Percentiles rank a stretch among this genome's conserved stretches.
Conservation (phyloP, 1,140 invertebrate genomes). For the Coenobita brevimanus region DNA sequence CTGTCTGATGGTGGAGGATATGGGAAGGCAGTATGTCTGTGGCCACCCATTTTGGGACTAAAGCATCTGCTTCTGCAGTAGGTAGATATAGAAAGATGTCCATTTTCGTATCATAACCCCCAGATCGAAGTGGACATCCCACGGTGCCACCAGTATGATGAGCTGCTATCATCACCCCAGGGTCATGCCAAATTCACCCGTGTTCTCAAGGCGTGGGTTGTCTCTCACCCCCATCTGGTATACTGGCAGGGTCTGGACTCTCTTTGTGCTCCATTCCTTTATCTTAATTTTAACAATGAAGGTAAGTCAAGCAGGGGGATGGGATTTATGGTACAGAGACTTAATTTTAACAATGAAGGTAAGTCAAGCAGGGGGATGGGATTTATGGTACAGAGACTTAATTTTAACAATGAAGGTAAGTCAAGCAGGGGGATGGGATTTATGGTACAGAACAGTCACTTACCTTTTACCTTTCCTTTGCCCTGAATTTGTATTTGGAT, state of each 20-base stretch:
- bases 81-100: too few relatives aligned
- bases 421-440: neutral
- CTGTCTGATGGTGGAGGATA: too few relatives aligned
- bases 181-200: slow-evolving; percentile 94
- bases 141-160: slow-evolving; percentile 98
- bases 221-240: slow-evolving; percentile 94
- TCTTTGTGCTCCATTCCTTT: slow-evolving; percentile 96
- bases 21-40: too few relatives aligned
- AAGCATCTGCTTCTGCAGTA: too few relatives aligned
- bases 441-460: too few relatives aligned
- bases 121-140: slow-evolving; percentile 99
- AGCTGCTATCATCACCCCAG: slow-evolving; percentile 92
- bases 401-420: slow-evolving; percentile 97
- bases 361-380: slow-evolving; percentile 45
- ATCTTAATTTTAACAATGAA: slow-evolving; percentile 98
- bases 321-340: too few relatives aligned
- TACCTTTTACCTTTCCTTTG: too few relatives aligned
- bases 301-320: slow-evolving; percentile 76
- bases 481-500: too few relatives aligned
- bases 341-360: slow-evolving; percentile 99
- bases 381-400: too few relatives aligned
- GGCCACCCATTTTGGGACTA: too few relatives aligned
- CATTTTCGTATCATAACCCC: too few relatives aligned
- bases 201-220: slow-evolving; percentile 97
- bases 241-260: slow-evolving; percentile 99